Percentiles rank a stretch among this genome's conserved stretches.
Evolutionary conservation across 2,888 invertebrate genomes (phyloP).

Genomic region (Hymenopus coronatus): DNA sequence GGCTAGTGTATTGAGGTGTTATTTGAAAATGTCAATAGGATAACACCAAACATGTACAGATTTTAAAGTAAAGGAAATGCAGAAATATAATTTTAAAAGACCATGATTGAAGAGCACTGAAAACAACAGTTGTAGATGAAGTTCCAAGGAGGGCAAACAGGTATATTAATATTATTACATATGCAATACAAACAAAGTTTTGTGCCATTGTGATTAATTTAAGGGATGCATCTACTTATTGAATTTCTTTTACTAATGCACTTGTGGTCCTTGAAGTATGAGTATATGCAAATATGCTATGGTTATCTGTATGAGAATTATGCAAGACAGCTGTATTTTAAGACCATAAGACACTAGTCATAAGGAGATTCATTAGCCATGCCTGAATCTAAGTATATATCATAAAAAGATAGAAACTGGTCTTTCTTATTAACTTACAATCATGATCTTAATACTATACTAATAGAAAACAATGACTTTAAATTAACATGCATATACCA

Average conservation of each 20-base stretch:
- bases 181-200: neutral
- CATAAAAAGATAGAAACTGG: too few relatives aligned
- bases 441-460: neutral
- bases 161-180: neutral
- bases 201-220: neutral
- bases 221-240: too few relatives aligned
- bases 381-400: too few relatives aligned
- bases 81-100: neutral
- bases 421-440: neutral
- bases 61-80: neutral
- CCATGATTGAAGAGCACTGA: neutral
- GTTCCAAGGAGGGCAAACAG: neutral
- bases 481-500: slow-evolving; percentile 15
- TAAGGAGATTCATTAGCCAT: too few relatives aligned
- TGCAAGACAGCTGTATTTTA: too few relatives aligned
- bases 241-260: too few relatives aligned
- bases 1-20: neutral
- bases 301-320: too few relatives aligned
- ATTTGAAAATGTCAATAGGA: neutral
- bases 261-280: too few relatives aligned
- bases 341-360: too few relatives aligned
- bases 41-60: neutral
- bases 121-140: neutral
- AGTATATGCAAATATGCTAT: too few relatives aligned
- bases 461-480: neutral